Conservation (phyloP, 2,888 invertebrate genomes). For the Calameuta filiformis region DNA sequence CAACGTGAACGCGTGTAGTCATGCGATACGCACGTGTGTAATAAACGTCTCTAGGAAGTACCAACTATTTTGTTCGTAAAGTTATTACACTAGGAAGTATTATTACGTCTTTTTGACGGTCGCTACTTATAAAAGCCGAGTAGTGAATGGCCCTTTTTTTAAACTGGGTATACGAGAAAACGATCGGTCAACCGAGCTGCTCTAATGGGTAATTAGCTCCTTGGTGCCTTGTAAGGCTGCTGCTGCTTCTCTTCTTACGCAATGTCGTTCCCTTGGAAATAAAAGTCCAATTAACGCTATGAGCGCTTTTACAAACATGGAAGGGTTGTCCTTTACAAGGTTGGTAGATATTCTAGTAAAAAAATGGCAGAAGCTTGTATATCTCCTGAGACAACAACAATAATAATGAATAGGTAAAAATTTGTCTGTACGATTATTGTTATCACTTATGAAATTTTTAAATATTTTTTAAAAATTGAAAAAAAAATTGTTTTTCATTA, state of each 20-base stretch:
- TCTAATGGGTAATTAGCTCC: slow-evolving; percentile 38
- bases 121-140: not conserved
- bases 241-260: slow-evolving; percentile 33
- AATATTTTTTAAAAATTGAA: not conserved
- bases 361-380: not conserved
- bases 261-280: slow-evolving; percentile 13
- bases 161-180: slow-evolving; percentile 2
- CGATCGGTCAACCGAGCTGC: slow-evolving; percentile 29
- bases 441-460: not conserved
- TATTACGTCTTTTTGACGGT: not conserved
- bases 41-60: not conserved
- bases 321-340: slow-evolving; percentile 11
- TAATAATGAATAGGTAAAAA: not conserved
- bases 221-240: slow-evolving; percentile 36
- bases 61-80: not conserved
- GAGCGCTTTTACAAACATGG: slow-evolving; percentile 11
- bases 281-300: slow-evolving; percentile 29
- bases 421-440: not conserved
- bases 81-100: not conserved
- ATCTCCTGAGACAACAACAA: not conserved
- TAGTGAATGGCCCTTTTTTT: not conserved
- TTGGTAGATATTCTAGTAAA: not conserved
- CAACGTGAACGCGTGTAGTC: not conserved
- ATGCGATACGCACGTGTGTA: not conserved
- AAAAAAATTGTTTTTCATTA: too few relatives aligned